Evolutionary conservation across 2,113 vertebrate genomes (phyloP).

Genomic region (Pantherophis guttatus): DNA sequence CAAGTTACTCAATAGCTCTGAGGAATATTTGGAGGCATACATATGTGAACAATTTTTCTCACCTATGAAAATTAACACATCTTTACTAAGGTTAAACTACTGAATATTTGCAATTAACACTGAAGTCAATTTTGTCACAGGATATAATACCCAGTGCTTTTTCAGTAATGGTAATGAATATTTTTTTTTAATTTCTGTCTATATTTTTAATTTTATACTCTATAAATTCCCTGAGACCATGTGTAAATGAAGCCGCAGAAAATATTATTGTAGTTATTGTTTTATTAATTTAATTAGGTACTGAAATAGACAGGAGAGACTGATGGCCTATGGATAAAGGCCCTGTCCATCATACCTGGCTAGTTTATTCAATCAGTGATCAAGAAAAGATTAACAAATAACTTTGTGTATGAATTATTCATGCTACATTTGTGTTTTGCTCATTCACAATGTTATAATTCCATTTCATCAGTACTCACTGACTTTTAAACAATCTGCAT

Average conservation of each 20-base stretch:
- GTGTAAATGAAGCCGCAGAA: background rate
- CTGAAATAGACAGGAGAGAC: background rate
- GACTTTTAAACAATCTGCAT: background rate
- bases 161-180: background rate
- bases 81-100: background rate
- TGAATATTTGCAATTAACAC: background rate
- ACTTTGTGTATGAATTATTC: background rate
- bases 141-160: background rate
- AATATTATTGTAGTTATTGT: background rate
- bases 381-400: background rate
- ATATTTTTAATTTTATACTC: background rate
- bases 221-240: background rate
- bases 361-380: background rate
- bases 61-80: background rate
- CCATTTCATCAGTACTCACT: background rate
- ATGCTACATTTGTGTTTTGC: background rate
- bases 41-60: background rate
- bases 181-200: background rate
- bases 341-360: background rate
- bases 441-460: background rate
- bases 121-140: background rate
- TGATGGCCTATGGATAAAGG: background rate
- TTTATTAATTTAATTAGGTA: background rate
- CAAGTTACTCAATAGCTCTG: background rate
- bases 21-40: background rate